Conservation (phyloP, 2,888 invertebrate genomes). For the Tineola bisselliella region DNA sequence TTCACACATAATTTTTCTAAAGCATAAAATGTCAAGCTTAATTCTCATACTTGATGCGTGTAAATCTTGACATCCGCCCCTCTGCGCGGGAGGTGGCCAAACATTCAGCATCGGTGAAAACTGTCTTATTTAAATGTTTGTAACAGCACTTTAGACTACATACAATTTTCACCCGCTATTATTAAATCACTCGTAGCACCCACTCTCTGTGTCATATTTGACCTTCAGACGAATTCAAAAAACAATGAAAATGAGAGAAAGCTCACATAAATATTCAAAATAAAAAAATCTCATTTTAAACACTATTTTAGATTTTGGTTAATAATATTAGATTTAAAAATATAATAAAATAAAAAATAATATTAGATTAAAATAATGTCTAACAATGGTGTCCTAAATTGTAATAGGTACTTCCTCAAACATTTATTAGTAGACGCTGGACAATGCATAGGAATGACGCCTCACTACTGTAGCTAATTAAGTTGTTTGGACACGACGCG, state of each 20-base stretch:
- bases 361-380: too few relatives aligned
- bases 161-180: neutral
- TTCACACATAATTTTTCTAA: constrained; percentile 2
- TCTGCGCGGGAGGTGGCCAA: neutral
- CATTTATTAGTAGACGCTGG: neutral
- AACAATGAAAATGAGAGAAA: too few relatives aligned
- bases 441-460: neutral
- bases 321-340: too few relatives aligned
- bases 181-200: too few relatives aligned
- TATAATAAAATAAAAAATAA: too few relatives aligned
- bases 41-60: constrained; percentile 6
- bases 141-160: neutral
- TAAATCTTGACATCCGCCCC: constrained; percentile 4
- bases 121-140: neutral
- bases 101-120: neutral
- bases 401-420: neutral
- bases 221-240: too few relatives aligned
- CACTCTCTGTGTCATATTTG: too few relatives aligned
- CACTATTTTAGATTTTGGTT: too few relatives aligned
- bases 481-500: constrained; percentile 46
- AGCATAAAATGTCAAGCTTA: neutral
- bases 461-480: constrained; percentile 33
- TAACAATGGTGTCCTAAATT: neutral
- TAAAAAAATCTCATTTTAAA: too few relatives aligned
- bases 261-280: too few relatives aligned